These are phyloP conservation scores for Lordiphosa mommai DNA, from an alignment of 1,140 invertebrate species.

Conservation along the genomic window DNA sequence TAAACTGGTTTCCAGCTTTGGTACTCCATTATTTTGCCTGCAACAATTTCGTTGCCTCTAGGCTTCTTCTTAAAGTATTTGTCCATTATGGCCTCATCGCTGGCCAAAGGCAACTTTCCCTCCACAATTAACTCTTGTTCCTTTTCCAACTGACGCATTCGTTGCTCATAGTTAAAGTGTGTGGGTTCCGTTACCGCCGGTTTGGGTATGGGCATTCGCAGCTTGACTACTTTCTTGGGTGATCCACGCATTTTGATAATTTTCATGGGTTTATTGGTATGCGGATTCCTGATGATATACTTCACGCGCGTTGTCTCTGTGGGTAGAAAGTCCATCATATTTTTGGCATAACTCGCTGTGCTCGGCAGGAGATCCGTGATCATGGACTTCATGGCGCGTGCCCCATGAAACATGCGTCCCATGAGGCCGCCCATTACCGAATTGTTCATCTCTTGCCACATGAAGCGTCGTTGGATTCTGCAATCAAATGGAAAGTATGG, in stretches of 20 bases:
- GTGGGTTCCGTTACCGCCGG: slow-evolving; percentile 37
- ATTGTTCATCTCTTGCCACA: slow-evolving; percentile 77
- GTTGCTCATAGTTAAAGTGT: slow-evolving; percentile 37
- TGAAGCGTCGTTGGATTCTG: slow-evolving; percentile 71
- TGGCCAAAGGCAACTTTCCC: slow-evolving; percentile 50
- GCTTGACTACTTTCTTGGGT: slow-evolving; percentile 61
- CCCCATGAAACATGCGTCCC: slow-evolving; percentile 54
- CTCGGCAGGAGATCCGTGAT: slow-evolving; percentile 55
- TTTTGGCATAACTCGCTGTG: slow-evolving; percentile 30
- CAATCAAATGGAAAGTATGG: neutral
- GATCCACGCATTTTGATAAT: slow-evolving; percentile 64
- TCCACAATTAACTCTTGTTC: slow-evolving; percentile 72
- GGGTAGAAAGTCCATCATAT: slow-evolving; percentile 55
- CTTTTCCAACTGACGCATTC: slow-evolving; percentile 61
- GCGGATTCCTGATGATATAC: slow-evolving; percentile 69
- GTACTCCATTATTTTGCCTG: slow-evolving; percentile 63
- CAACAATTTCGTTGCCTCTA: slow-evolving; percentile 48
- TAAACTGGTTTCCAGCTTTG: slow-evolving; percentile 68
- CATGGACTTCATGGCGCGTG: slow-evolving; percentile 59
- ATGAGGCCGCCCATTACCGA: slow-evolving; percentile 59
- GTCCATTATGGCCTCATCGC: slow-evolving; percentile 54
- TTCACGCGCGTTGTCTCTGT: slow-evolving; percentile 68
- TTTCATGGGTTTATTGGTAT: slow-evolving; percentile 67
- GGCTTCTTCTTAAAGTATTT: slow-evolving; percentile 57
- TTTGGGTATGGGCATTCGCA: slow-evolving; percentile 41